A percentile compares a stretch with the other conserved stretches of the same genome.
These are phyloP conservation scores for Noctua janthe DNA, from an alignment of 2,888 invertebrate species.

Conservation along the genomic window DNA sequence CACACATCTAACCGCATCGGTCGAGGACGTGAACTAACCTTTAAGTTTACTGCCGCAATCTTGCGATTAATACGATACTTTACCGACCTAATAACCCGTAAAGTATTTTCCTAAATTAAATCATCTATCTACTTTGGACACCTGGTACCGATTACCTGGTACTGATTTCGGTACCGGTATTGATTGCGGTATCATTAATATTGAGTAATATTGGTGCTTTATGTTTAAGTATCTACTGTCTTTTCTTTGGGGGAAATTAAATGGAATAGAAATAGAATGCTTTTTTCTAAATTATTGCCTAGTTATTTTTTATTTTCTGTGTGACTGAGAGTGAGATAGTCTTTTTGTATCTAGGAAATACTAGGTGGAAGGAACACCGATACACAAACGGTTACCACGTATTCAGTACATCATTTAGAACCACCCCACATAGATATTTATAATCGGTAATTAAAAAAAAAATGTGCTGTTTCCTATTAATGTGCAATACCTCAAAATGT, in stretches of 20 bases:
- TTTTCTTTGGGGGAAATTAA: background rate
- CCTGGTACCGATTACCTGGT: slow-evolving; percentile 36
- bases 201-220: slow-evolving; percentile 11
- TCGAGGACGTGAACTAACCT: background rate
- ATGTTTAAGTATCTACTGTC: background rate
- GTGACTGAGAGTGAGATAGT: background rate
- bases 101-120: slow-evolving; percentile 50
- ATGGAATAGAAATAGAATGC: background rate
- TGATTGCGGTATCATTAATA: slow-evolving; percentile 34
- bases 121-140: slow-evolving; percentile 46
- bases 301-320: background rate
- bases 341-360: too few species aligned
- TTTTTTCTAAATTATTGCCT: background rate
- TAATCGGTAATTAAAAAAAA: too few species aligned
- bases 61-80: slow-evolving; percentile 37
- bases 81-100: slow-evolving; percentile 30
- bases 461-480: too few species aligned
- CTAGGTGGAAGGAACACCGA: too few species aligned
- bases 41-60: slow-evolving; percentile 28
- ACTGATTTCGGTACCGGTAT: slow-evolving; percentile 24
- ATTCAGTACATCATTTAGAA: too few species aligned
- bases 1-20: background rate
- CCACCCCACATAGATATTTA: too few species aligned
- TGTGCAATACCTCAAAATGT: too few species aligned
- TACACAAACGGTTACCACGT: too few species aligned